Conservation (phyloP, 1,140 invertebrate genomes). For the Laupala kohalensis region DNA sequence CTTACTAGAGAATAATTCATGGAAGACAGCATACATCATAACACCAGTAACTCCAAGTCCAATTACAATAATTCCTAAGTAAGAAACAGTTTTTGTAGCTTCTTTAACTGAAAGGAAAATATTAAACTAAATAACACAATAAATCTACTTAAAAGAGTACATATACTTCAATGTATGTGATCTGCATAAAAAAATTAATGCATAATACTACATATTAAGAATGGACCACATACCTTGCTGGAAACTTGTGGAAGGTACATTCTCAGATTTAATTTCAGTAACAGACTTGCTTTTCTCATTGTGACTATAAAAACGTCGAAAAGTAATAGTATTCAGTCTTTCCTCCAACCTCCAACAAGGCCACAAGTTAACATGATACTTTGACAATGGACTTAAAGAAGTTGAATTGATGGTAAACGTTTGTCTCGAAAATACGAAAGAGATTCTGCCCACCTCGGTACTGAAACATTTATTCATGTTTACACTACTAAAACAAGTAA, state of each 20-base stretch:
- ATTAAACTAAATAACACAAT: neutral
- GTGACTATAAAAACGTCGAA: neutral
- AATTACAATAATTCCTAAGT: slow-evolving; percentile 62
- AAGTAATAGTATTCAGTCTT: neutral
- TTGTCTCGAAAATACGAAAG: too few relatives aligned
- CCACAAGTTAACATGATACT: too few relatives aligned
- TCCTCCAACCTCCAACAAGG: too few relatives aligned
- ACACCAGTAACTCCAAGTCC: slow-evolving; percentile 63
- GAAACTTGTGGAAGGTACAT: neutral
- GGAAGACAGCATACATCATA: slow-evolving; percentile 69
- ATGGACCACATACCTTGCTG: neutral
- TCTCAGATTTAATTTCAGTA: neutral
- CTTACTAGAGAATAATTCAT: slow-evolving; percentile 73
- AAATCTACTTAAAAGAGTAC: too few relatives aligned
- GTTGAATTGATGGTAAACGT: too few relatives aligned
- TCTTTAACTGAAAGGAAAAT: slow-evolving; percentile 55
- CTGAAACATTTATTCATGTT: too few relatives aligned
- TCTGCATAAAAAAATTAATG: too few relatives aligned
- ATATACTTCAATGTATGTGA: too few relatives aligned
- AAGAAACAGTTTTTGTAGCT: slow-evolving; percentile 70
- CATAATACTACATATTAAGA: too few relatives aligned
- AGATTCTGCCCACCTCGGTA: too few relatives aligned
- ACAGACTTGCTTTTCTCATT: neutral
- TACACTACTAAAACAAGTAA: too few relatives aligned
- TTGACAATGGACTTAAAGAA: too few relatives aligned